Base-by-base conservation (phyloP, 2,113 vertebrate genomes). In the Dinomys branickii region DNA sequence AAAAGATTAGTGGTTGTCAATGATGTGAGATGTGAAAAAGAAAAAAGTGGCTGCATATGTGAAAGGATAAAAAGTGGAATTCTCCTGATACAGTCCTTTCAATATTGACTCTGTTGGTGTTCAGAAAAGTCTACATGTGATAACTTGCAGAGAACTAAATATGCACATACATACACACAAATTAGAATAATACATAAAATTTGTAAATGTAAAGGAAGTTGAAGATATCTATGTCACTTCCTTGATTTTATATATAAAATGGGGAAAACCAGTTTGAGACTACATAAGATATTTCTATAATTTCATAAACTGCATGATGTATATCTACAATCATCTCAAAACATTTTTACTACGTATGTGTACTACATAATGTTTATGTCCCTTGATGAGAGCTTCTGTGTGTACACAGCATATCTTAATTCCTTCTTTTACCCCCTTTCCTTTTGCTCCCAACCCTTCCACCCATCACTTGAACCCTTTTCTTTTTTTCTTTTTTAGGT, bases 221-320 rank as follows among this genome's bases (percentile, higher is more conserved):
- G 56, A 91, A 80, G 50, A 28, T 41, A 83, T 17, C 38, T 44
- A 35, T 44, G 12, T 52, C 56, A 85, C 44, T 91, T 58, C n/a
- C 22, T 65, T 80, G 47, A n/a, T 0, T 44, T 88, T 38, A 84
- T 71, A 54, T 26, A 83, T 33, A 75, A n/a, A n/a, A n/a, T n/a
- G n/a, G n/a, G n/a, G n/a, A n/a, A n/a, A n/a, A n/a, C 20, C 50
- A 56, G 26, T 38, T 33, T 91, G 69, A 85, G 16, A 4, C 26
- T 78, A 54, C 1, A 35, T 52, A 35, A 52, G 10, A 80, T 92
- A 35, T 89, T 17, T 71, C 13, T 35, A 78, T 47, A 58, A 75
- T 87, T 94, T 84, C 59, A 71, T 91, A 78, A 91, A 90, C 56
- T 59, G 11, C 33, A 33, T 61, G 59, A 19, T 67, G n/a, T 90